phyloP scores from a whole-genome alignment of 1,140 invertebrate genomes.

The Mizuhopecten yessoensis region DNA sequence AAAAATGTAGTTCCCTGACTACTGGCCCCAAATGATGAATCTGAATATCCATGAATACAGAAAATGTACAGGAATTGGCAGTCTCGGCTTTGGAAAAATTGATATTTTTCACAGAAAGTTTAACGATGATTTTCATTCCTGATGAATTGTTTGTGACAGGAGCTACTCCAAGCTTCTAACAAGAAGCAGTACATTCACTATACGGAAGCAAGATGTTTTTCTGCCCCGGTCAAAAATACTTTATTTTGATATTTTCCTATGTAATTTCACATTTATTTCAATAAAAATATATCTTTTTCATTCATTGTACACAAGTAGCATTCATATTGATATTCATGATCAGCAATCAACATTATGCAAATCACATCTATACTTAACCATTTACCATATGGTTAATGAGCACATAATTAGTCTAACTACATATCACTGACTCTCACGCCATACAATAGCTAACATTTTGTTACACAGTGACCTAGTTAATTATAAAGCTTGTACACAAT shows the following conservation, averaged over 20 bases:
- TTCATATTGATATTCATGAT: constrained; percentile 4
- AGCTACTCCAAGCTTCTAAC: not conserved
- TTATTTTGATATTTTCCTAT: not conserved
- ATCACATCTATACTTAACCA: constrained; percentile 32
- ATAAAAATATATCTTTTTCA: constrained; percentile 29
- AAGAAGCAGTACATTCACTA: not conserved
- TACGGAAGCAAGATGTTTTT: constrained; percentile 6
- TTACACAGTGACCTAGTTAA: not conserved
- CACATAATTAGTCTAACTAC: not conserved
- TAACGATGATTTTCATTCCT: not conserved
- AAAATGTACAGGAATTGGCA: not conserved
- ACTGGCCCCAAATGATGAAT: constrained; percentile 25
- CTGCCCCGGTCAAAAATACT: constrained; percentile 32
- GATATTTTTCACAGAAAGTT: not conserved
- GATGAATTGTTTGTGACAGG: not conserved
- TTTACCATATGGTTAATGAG: constrained; percentile 22
- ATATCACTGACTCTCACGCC: not conserved
- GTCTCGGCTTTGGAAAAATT: not conserved
- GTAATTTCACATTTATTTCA: constrained; percentile 12
- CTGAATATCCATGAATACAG: not conserved
- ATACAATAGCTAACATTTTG: not conserved
- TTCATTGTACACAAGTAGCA: constrained; percentile 17
- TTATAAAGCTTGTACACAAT: constrained; percentile 4
- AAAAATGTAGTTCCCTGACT: not conserved
- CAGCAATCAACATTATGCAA: constrained; percentile 38